Evolutionary conservation across 2,113 vertebrate species (phyloP), one percentile per base, ranked within the genome.

Genomic region (Solea solea): DNA sequence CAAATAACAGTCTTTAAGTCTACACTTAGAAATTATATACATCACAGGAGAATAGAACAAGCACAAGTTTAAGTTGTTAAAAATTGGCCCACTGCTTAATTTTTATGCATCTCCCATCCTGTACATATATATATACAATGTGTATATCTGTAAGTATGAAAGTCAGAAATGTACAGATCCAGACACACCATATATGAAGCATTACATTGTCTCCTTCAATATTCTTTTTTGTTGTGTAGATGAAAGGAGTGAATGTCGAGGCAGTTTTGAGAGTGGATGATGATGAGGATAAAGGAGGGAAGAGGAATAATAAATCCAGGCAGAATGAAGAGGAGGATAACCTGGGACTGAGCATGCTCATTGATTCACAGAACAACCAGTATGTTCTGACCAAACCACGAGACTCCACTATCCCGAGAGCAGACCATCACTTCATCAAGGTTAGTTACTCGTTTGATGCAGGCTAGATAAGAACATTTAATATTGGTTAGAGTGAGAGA

Each of bases 361-460:
- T 99, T 34, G 98, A 99, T 93, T 99, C 97, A 0, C 97, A 98
- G 89, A 99, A 96, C 87, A 99, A 99, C 92, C 97, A 97, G 87
- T 99, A 99, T 48, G 95, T 99, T 56, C 92, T 99, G 78, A 97
- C 98, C 28, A 97, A 97, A 83, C 98, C 97, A 41, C 89, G 97
- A 12, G 97, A 99, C 64, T 96, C 98, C 15, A 99, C 98, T 7
- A 96, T 99, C 82, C 96, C 98, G 0, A 95, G 95, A 15, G 96
- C 96, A 1, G 97, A 99, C 86, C 97, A 94, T 87, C 98, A 98
- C 86, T 96, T 99, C 88, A 97, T 99, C 75, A 98, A 97, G 96
- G 97, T 96, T 74, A 62, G 72, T 52, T 7, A 9, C 11, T 8
- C 41, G 0, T 5, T 48, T 27, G 3, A 25, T 51, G 9, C 44